Evolutionary conservation across 1,140 invertebrate genomes (phyloP), one percentile per base, ranked within the genome.

Genomic region (Scaptodrosophila lebanonensis): DNA sequence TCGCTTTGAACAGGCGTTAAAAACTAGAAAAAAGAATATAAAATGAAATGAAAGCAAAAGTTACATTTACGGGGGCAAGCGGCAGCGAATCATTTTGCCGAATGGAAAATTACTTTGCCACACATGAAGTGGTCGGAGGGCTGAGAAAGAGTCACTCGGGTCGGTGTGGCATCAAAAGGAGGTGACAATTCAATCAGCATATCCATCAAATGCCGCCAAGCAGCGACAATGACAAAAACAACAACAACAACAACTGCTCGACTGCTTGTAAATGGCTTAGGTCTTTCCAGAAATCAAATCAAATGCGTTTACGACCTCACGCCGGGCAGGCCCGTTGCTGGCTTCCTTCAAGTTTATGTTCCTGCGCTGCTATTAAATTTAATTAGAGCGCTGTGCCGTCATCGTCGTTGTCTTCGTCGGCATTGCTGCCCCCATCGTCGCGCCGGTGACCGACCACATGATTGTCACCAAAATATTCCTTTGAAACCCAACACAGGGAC

Each of bases 111-210:
- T n/a, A n/a, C n/a, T n/a, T n/a, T n/a, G n/a, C n/a, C n/a, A n/a
- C n/a, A n/a, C n/a, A n/a, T n/a, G n/a, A n/a, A n/a, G n/a, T n/a
- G n/a, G n/a, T n/a, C n/a, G n/a, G n/a, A n/a, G n/a, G n/a, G n/a
- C n/a, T n/a, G n/a, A n/a, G n/a, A n/a, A n/a, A n/a, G n/a, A n/a
- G n/a, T n/a, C n/a, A n/a, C n/a, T n/a, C n/a, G n/a, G n/a, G n/a
- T n/a, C n/a, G n/a, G n/a, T 39, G 57, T 49, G 67, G 39, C 76
- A 71, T 66, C 75, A 79, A 83, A 82, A 47, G 48, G 54, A 83
- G 71, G 73, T 82, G 62, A 84, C 72, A 79, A 84, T 83, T 83
- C 69, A 83, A 76, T 83, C 68, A 84, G 60, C 79, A 69, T 52
- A 62, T 69, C 57, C 68, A 58, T 53, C 43, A 58, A 53, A 39